These are phyloP conservation scores for Venustoraphidia nigricollis DNA, from an alignment of 2,888 invertebrate genomes.

Conservation along the genomic window DNA sequence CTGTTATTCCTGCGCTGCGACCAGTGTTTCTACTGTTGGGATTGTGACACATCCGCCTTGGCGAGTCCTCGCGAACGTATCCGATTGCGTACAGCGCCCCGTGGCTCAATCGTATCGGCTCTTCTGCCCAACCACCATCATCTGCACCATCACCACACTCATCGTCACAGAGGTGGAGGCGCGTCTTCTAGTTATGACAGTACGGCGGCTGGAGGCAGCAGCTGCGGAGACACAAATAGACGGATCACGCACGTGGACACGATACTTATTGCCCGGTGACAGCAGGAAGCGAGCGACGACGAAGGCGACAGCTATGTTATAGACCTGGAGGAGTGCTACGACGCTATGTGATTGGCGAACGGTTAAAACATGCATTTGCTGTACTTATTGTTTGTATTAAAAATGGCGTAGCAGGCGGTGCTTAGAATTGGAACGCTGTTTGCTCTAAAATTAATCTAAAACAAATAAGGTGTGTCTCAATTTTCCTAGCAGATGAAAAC, in stretches of 20 bases:
- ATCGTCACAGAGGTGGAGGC: neutral
- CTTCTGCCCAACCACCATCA: conserved; percentile 12
- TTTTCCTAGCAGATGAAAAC: no score
- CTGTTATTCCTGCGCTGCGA: conserved; percentile 25
- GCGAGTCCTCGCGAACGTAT: conserved; percentile 18
- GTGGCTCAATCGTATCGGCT: conserved; percentile 23
- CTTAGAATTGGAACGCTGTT: no score
- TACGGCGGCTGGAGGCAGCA: neutral
- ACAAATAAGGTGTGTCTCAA: no score
- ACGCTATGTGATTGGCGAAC: neutral
- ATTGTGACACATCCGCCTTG: conserved; percentile 11
- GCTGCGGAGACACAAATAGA: conserved; percentile 23
- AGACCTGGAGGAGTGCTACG: conserved; percentile 6
- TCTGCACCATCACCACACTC: conserved; percentile 1
- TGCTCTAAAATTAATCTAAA: no score
- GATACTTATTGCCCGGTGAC: conserved; percentile 43
- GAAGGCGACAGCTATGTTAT: conserved; percentile 7
- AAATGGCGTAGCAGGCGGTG: no score
- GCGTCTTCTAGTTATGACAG: neutral
- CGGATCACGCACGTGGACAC: conserved; percentile 37
- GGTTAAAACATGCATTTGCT: no score
- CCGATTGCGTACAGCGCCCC: conserved; percentile 35
- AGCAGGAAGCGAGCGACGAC: conserved; percentile 12
- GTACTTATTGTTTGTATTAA: no score
- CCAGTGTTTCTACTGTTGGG: conserved; percentile 22